These are phyloP conservation scores for Pycnomerus fuliginosus DNA, from an alignment of 2,888 invertebrate species.

Conservation along the genomic window DNA sequence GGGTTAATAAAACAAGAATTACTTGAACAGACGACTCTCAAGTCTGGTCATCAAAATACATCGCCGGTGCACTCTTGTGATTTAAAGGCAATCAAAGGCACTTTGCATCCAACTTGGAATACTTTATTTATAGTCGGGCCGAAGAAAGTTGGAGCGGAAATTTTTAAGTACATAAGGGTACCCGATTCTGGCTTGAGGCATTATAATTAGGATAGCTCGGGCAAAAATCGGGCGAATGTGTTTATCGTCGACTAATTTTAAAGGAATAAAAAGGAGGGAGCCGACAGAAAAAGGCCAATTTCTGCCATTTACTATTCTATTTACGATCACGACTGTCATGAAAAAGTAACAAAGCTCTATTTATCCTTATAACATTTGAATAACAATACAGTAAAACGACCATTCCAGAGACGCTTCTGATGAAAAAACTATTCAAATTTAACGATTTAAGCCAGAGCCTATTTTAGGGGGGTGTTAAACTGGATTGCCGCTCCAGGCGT, in stretches of 20 bases:
- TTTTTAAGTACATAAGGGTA: too few relatives aligned
- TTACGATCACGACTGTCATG: conserved; percentile 25
- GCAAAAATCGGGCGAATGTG: conserved; percentile 7
- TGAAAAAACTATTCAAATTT: conserved; percentile 40
- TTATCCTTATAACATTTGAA: conserved; percentile 28
- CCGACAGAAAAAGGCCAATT: conserved; percentile 22
- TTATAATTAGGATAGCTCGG: too few relatives aligned
- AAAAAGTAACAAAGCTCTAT: conserved; percentile 25
- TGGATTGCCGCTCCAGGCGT: conserved; percentile 34
- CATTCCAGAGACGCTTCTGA: conserved; percentile 21
- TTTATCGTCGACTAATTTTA: conserved; percentile 14
- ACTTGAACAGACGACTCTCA: too few relatives aligned
- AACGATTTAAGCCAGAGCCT: conserved; percentile 36
- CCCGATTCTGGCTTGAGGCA: too few relatives aligned
- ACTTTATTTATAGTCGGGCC: too few relatives aligned
- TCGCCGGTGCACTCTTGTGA: too few relatives aligned
- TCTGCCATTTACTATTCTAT: conserved; percentile 24
- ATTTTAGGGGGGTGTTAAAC: conserved; percentile 38
- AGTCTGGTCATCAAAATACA: too few relatives aligned
- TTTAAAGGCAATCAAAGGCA: too few relatives aligned
- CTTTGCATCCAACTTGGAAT: too few relatives aligned
- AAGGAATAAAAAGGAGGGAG: conserved; percentile 7
- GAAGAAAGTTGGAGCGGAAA: too few relatives aligned
- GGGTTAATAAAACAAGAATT: too few relatives aligned
- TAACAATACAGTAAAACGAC: conserved; percentile 30